Conservation (phyloP, 2,113 vertebrate genomes). For the Triplophysa siluroides region DNA sequence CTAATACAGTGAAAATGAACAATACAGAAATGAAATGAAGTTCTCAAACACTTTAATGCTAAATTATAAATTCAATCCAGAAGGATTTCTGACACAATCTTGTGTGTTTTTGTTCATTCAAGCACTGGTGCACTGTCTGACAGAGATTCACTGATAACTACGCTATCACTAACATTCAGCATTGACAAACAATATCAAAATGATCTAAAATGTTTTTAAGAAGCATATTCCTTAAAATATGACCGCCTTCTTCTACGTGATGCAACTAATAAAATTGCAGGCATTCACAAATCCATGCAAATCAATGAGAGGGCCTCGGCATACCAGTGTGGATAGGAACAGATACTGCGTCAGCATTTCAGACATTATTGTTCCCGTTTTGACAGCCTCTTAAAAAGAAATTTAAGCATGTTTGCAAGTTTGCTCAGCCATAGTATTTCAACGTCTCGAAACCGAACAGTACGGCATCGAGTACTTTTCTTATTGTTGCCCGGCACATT, state of each 20-base stretch:
- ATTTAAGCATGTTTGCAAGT: slow-evolving; percentile 18
- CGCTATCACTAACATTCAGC: no score
- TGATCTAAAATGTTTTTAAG: no score
- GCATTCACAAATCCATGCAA: not conserved
- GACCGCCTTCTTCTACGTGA: not conserved
- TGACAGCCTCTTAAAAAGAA: slow-evolving; percentile 26
- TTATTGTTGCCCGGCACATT: slow-evolving; percentile 35
- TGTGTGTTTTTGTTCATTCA: no score
- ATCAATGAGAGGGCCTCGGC: not conserved
- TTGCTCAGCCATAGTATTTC: slow-evolving; percentile 21
- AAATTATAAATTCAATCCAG: no score
- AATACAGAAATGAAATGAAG: no score
- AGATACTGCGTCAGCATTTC: slow-evolving; percentile 16
- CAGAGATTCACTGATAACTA: no score
- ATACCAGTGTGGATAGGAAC: slow-evolving; percentile 1
- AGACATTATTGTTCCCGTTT: slow-evolving; percentile 19
- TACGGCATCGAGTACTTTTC: slow-evolving; percentile 4
- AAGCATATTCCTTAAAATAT: not conserved
- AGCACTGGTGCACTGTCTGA: no score
- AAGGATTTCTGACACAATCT: no score
- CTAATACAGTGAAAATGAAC: no score
- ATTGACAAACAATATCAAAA: no score
- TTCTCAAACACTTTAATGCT: no score
- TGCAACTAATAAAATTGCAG: slow-evolving; percentile 1
- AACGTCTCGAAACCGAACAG: not conserved